phyloP scores from a whole-genome alignment of 2,113 vertebrate species.

The Gallinago undulata region DNA sequence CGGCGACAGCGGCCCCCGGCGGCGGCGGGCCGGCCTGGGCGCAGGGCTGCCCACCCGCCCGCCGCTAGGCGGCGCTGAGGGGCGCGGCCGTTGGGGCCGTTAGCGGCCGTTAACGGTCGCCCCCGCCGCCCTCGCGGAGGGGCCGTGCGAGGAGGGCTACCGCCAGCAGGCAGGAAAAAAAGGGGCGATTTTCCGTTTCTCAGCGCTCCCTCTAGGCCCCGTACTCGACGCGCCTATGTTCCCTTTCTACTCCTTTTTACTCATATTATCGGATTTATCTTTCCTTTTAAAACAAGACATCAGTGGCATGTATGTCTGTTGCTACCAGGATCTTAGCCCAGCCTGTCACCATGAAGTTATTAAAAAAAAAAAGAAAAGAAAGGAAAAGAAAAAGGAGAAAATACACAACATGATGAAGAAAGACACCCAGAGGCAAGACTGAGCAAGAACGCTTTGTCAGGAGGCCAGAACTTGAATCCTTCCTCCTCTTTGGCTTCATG shows the following conservation, averaged over 20 bases:
- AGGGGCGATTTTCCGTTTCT: rapidly evolving
- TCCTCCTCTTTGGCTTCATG: neutral
- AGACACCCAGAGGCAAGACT: neutral
- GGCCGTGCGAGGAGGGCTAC: rapidly evolving
- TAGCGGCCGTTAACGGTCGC: too few species aligned
- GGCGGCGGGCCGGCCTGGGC: neutral
- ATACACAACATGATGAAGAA: neutral
- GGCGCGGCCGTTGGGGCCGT: neutral
- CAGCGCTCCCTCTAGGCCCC: rapidly evolving
- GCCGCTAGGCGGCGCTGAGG: neutral
- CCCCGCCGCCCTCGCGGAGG: neutral
- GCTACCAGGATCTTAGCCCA: neutral
- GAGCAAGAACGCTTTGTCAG: neutral
- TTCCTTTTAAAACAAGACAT: rapidly evolving
- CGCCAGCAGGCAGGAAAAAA: rapidly evolving
- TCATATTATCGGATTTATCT: rapidly evolving
- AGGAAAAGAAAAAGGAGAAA: neutral
- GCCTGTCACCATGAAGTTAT: neutral
- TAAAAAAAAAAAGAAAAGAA: neutral
- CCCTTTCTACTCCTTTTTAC: rapidly evolving
- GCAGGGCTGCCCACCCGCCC: neutral
- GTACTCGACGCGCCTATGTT: rapidly evolving
- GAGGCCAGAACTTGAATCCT: neutral
- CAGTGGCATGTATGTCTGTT: rapidly evolving
- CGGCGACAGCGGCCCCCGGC: neutral